Evolutionary conservation across 2,888 invertebrate genomes (phyloP).

Genomic region (Embidobia sp.): DNA sequence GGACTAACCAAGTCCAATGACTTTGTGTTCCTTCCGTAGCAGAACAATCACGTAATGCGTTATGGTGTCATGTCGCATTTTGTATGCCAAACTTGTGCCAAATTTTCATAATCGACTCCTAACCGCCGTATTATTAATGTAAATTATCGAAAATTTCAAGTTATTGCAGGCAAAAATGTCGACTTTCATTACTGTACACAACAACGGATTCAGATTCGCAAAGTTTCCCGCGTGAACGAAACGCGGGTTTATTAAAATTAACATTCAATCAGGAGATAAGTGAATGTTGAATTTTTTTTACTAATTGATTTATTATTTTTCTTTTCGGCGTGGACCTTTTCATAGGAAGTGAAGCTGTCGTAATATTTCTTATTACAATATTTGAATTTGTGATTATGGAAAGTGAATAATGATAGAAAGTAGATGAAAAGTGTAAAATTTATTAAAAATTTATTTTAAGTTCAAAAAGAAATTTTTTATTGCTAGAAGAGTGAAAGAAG

Average conservation of each 20-base stretch:
- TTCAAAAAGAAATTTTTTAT: too few relatives aligned
- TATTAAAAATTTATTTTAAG: background rate
- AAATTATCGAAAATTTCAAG: background rate
- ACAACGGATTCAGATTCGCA: constrained; percentile 25
- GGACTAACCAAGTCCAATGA: constrained; percentile 48
- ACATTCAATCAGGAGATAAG: background rate
- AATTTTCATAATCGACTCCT: constrained; percentile 25
- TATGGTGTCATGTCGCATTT: constrained; percentile 13
- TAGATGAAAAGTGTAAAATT: constrained; percentile 13
- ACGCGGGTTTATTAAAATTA: constrained; percentile 1
- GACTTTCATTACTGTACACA: background rate
- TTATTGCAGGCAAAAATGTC: background rate
- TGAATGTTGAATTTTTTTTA: background rate
- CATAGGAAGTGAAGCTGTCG: constrained; percentile 5
- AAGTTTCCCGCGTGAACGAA: constrained; percentile 25
- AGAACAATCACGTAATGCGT: constrained; percentile 40
- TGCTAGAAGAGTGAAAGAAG: too few relatives aligned
- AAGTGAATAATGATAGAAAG: constrained; percentile 39
- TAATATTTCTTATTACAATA: too few relatives aligned
- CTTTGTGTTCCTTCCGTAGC: constrained; percentile 37
- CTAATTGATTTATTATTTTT: constrained; percentile 3
- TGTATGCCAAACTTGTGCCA: constrained; percentile 28
- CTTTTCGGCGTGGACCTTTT: background rate
- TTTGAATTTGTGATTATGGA: constrained; percentile 7
- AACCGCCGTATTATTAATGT: background rate